Evolutionary conservation across 92 coral and sea anemone genomes (phyloP).

Genomic region (Phenganax subtilis): DNA sequence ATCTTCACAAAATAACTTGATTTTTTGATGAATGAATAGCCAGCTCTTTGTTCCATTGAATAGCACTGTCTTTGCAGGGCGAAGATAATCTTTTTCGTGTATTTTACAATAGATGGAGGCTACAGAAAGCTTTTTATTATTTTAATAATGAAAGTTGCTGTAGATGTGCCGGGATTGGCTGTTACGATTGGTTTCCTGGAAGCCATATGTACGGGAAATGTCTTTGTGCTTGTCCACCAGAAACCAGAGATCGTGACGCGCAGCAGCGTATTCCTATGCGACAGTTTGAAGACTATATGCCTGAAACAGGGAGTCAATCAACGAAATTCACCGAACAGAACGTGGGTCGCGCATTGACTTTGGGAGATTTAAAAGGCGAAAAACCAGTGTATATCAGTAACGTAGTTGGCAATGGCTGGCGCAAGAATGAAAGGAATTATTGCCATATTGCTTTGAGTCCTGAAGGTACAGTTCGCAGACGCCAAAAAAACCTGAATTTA

Average conservation of each 20-base stretch:
- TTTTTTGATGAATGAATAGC: no score
- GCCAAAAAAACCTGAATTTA: neutral
- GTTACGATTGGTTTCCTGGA: slow-evolving; percentile 1
- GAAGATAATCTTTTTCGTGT: neutral
- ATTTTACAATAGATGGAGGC: neutral
- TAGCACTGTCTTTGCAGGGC: neutral
- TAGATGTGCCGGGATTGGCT: neutral
- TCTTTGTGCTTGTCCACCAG: neutral
- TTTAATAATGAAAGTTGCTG: neutral
- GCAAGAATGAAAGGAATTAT: neutral
- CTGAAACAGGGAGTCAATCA: no score
- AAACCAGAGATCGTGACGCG: neutral
- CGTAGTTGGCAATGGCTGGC: neutral
- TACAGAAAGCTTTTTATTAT: neutral
- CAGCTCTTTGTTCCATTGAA: no score
- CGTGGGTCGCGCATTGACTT: neutral
- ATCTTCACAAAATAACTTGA: no score
- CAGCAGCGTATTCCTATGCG: no score
- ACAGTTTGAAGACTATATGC: no score
- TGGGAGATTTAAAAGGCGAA: neutral
- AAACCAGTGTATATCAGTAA: slow-evolving; percentile 5
- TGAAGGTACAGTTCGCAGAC: neutral
- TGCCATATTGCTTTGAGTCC: neutral
- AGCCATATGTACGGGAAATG: neutral
- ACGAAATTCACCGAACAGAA: neutral